These are phyloP conservation scores for Campylorhamphus procurvoides DNA, from an alignment of 2,113 vertebrate species.

Conservation along the genomic window DNA sequence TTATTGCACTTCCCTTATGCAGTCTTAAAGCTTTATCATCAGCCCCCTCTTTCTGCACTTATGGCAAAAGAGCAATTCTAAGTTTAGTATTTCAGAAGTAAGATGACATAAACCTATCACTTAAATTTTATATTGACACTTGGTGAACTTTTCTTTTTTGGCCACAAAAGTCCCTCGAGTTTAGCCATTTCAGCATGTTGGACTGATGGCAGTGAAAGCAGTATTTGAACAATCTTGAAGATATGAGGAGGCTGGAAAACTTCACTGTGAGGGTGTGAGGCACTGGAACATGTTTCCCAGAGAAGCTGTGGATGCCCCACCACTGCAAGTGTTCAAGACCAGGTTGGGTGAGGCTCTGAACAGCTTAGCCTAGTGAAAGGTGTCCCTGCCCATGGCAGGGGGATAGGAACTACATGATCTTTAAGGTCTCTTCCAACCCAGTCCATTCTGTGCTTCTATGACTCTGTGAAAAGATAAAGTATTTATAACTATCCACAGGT, in stretches of 20 bases:
- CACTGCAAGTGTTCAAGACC: neutral
- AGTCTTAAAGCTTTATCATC: neutral
- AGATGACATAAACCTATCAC: neutral
- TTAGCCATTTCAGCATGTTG: neutral
- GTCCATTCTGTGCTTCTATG: neutral
- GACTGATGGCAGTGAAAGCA: neutral
- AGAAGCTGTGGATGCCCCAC: accelerated
- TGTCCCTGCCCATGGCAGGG: neutral
- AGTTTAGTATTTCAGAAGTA: neutral
- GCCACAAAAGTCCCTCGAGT: neutral
- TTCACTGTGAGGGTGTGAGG: neutral
- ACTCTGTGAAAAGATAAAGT: neutral
- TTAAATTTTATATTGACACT: neutral
- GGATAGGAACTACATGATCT: neutral
- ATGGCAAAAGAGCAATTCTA: neutral
- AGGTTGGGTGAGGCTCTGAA: neutral
- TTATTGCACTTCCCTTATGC: neutral
- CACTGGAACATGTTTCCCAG: accelerated
- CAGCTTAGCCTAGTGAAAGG: accelerated
- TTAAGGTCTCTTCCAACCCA: neutral
- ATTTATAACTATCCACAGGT: neutral
- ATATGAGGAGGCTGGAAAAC: neutral
- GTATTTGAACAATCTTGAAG: neutral
- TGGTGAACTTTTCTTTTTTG: neutral
- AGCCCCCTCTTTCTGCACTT: neutral